Conservation (phyloP, 2,888 invertebrate species). For the Drosophila paramelanica region DNA sequence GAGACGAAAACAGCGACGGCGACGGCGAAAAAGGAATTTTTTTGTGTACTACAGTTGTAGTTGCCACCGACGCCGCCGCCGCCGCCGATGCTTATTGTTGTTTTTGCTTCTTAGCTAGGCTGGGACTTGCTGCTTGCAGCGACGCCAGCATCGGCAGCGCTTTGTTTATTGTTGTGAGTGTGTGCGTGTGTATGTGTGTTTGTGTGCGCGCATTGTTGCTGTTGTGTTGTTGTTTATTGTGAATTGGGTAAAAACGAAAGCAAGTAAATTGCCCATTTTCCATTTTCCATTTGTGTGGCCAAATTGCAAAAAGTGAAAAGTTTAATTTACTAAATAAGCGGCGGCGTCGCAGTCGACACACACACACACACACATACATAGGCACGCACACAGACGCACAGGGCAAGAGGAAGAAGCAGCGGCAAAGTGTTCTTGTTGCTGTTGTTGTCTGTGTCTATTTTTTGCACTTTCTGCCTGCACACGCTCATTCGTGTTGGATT, state of each 20-base stretch:
- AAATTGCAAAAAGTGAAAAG: slow-evolving; percentile 79
- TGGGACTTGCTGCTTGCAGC: slow-evolving; percentile 55
- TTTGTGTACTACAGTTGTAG: slow-evolving; percentile 73
- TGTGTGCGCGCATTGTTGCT: slow-evolving; percentile 34
- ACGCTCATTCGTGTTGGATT: slow-evolving; percentile 80
- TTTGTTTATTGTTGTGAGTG: slow-evolving; percentile 51
- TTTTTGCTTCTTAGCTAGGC: slow-evolving; percentile 48
- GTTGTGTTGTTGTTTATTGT: slow-evolving; percentile 44
- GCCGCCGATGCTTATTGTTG: slow-evolving; percentile 38
- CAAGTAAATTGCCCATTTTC: slow-evolving; percentile 74
- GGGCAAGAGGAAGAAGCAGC: slow-evolving; percentile 32
- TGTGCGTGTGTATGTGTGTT: not conserved
- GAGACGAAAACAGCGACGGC: slow-evolving; percentile 45
- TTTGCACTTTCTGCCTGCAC: slow-evolving; percentile 74
- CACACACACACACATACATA: slow-evolving; percentile 16
- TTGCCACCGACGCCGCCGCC: slow-evolving; percentile 42
- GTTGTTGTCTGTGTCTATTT: slow-evolving; percentile 70
- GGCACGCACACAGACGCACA: slow-evolving; percentile 22
- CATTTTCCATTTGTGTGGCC: slow-evolving; percentile 57
- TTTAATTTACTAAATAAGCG: slow-evolving; percentile 78
- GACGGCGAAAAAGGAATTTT: slow-evolving; percentile 66
- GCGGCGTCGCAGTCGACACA: slow-evolving; percentile 37
- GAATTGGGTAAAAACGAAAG: slow-evolving; percentile 65
- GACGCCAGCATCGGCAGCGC: slow-evolving; percentile 52
- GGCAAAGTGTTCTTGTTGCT: slow-evolving; percentile 58